Conservation (phyloP, 2,888 invertebrate species). For the Empis stercorea region DNA sequence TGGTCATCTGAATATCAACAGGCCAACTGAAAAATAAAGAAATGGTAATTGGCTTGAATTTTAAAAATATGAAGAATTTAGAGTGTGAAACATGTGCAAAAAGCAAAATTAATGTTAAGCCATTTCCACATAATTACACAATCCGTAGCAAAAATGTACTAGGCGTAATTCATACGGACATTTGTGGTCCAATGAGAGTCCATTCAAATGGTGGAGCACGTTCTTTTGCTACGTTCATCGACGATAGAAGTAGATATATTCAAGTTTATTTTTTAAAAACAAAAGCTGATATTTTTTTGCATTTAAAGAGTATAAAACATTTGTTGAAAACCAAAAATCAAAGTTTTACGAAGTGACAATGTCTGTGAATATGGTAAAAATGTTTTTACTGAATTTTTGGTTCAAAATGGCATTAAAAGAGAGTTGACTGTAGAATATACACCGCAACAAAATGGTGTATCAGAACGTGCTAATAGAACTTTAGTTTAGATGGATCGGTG, state of each 20-base stretch:
- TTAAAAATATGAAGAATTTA: too few species aligned
- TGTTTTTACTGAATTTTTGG: conserved; percentile 9
- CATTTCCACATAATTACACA: too few species aligned
- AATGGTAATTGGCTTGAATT: too few species aligned
- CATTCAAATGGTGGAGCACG: conserved; percentile 7
- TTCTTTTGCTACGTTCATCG: conserved; percentile 12
- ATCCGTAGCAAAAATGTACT: background rate
- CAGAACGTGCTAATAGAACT: conserved; percentile 13
- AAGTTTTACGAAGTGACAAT: conserved; percentile 12
- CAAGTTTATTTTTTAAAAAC: too few species aligned
- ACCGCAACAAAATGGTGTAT: conserved; percentile 17
- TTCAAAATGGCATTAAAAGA: conserved; percentile 10
- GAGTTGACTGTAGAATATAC: conserved; percentile 14
- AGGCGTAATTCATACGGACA: conserved; percentile 11
- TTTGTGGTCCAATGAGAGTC: too few species aligned
- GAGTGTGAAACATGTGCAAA: too few species aligned
- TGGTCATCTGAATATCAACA: too few species aligned
- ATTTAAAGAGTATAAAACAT: conserved; percentile 6
- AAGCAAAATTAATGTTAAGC: too few species aligned
- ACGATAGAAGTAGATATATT: conserved; percentile 9
- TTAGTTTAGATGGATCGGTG: conserved; percentile 11
- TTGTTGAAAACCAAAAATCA: background rate
- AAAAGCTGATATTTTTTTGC: conserved; percentile 3
- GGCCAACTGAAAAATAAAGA: too few species aligned
- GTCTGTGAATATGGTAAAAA: conserved; percentile 8